Evolutionary conservation across 2,797 vertebrate species (phyloP), one percentile per base, ranked within the genome.

Genomic region (Gastrophryne carolinensis): DNA sequence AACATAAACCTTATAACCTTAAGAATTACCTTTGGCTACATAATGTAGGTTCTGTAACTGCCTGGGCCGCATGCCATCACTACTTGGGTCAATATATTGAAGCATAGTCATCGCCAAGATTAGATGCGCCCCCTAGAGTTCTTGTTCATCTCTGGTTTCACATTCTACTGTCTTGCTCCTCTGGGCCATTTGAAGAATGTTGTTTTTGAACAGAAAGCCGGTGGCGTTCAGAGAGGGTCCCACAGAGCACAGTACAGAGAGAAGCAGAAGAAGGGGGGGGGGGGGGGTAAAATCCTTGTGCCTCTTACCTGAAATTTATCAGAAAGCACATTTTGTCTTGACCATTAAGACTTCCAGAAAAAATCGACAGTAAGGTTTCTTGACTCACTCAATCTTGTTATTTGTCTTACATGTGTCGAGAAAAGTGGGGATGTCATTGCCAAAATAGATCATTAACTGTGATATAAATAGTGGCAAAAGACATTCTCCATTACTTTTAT

Each of bases 1-100:
- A 71, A 64, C 74, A 71, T 27, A 77, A 71, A 56, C 49, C 50
- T 29, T 71, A 71, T 77, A 66, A 64, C 60, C 57, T 76, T 66
- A 49, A 57, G 37, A 60, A 57, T 50, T 26, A 44, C 58, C 32
- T 5, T 69, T 77, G 74, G 74, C 49, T 12, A 12, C 29, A 39
- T 26, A 63, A 54, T 64, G 57, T 26, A 71, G 50, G 56, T 57
- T 67, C 11, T 57, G 52, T 64, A 49, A 64, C 15, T 77, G 13
- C 50, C 58, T 57, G 50, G 52, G 54, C 58, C 8, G 23, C 50
- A 77, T 71, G 29, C 11, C 56, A 34, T 77, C 67, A 77, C 19
- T 47, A 49, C 44, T 77, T 71, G 67, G 67, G 47, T 21, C 12
- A 2, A 47, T 4, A 12, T 26, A 17, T 19, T 19, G 23, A 64